These are phyloP conservation scores for Eudyptes chrysolophus DNA, from an alignment of 2,113 vertebrate genomes.

Conservation along the genomic window DNA sequence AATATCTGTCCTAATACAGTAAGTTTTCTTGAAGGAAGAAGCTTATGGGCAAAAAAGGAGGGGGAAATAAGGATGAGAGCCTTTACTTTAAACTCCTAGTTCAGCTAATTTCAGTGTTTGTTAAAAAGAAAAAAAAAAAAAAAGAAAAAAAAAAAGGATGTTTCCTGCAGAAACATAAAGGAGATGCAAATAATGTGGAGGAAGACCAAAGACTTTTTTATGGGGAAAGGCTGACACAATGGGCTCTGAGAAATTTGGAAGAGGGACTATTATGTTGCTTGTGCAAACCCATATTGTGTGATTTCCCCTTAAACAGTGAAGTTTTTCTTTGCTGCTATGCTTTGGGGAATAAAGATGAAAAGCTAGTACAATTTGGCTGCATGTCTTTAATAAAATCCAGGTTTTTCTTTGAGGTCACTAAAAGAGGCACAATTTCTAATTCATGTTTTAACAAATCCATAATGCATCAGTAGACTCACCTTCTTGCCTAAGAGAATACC, in stretches of 20 bases:
- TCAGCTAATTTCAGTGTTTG: constrained; percentile 16
- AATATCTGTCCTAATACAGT: not conserved
- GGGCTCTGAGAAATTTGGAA: constrained; percentile 18
- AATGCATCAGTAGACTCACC: constrained; percentile 58
- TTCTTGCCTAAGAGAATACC: constrained; percentile 42
- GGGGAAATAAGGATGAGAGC: not conserved
- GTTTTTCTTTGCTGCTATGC: constrained; percentile 48
- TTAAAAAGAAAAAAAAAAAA: not conserved
- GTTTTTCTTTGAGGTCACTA: constrained; percentile 51
- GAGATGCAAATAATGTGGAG: constrained; percentile 32
- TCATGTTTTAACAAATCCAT: constrained; percentile 63
- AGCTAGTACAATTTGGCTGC: constrained; percentile 44
- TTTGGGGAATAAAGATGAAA: constrained; percentile 65
- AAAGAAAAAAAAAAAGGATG: not conserved
- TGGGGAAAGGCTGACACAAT: not conserved
- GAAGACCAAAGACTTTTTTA: not conserved
- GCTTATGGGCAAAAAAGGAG: not conserved
- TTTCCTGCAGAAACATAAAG: constrained; percentile 25
- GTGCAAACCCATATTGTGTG: not conserved
- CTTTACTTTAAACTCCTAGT: not conserved
- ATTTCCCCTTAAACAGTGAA: constrained; percentile 47
- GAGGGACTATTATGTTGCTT: constrained; percentile 27
- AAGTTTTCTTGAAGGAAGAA: not conserved
- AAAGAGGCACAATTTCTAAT: constrained; percentile 61
- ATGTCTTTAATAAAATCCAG: constrained; percentile 65